These are phyloP conservation scores for Hyaena hyaena DNA, from an alignment of 2,113 vertebrate genomes.

Conservation along the genomic window DNA sequence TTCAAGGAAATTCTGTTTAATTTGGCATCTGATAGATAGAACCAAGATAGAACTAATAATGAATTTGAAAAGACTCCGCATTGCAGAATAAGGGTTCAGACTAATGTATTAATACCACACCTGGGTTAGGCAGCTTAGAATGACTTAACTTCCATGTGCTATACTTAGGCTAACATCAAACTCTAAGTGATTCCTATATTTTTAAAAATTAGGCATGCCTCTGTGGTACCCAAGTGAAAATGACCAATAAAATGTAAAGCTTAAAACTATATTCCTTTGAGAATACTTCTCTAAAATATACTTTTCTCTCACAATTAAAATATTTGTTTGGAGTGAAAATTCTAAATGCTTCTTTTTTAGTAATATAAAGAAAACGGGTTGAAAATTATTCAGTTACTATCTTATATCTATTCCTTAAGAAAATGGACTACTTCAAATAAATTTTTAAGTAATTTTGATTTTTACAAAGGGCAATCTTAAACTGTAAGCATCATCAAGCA, in stretches of 20 bases:
- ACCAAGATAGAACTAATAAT: slow-evolving; percentile 33
- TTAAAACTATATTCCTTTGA: background rate
- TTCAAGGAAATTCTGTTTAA: slow-evolving; percentile 62
- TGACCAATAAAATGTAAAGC: background rate
- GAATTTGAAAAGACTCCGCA: slow-evolving; percentile 38
- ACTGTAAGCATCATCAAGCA: background rate
- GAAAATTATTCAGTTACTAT: background rate
- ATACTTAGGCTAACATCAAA: background rate
- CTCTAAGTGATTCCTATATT: background rate
- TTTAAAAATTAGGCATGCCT: background rate
- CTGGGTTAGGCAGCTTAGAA: background rate
- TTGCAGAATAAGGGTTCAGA: background rate
- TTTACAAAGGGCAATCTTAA: slow-evolving; percentile 8
- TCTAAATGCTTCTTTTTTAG: slow-evolving; percentile 1
- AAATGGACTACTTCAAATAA: background rate
- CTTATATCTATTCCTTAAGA: slow-evolving; percentile 48
- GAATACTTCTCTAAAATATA: background rate
- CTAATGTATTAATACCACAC: background rate
- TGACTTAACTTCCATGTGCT: background rate
- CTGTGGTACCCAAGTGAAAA: background rate
- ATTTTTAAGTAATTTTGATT: slow-evolving; percentile 57
- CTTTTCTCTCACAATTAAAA: slow-evolving; percentile 22
- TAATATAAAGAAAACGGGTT: slow-evolving; percentile 62
- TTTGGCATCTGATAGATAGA: slow-evolving; percentile 29
- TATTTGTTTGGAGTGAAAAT: slow-evolving; percentile 20